phyloP scores from a whole-genome alignment of 2,888 invertebrate species.

The Nesidiocoris tenuis region DNA sequence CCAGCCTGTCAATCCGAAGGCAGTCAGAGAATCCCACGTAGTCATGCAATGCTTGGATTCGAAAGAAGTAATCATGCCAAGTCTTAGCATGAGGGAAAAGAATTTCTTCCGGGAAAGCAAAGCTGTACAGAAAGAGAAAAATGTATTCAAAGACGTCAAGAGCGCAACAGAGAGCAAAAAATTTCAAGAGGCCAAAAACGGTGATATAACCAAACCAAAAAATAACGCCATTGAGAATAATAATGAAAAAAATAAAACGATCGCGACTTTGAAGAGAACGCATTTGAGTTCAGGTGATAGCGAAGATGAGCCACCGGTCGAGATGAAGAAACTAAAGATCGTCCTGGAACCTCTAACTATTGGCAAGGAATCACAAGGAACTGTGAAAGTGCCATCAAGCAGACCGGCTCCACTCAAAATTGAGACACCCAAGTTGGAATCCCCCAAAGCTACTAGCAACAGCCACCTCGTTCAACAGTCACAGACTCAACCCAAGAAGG shows the following conservation, averaged over 20 bases:
- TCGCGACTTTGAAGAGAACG: conserved; percentile 5
- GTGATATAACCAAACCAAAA: neutral
- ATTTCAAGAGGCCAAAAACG: neutral
- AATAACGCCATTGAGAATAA: neutral
- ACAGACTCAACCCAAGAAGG: neutral
- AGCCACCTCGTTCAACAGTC: neutral
- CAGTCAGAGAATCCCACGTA: neutral
- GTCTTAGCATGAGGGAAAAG: neutral
- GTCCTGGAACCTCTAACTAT: conserved; percentile 7
- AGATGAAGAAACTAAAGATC: conserved; percentile 18
- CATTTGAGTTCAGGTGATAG: neutral
- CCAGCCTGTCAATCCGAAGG: neutral
- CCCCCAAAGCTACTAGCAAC: neutral
- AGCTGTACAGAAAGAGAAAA: neutral
- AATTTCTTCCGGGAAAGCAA: conserved; percentile 1
- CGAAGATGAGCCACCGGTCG: conserved; percentile 11
- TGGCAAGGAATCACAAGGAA: neutral
- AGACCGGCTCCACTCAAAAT: neutral
- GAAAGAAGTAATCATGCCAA: neutral
- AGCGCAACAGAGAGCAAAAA: conserved; percentile 7
- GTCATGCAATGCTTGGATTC: neutral
- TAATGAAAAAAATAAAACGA: neutral
- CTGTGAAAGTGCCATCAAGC: neutral
- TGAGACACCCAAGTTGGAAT: neutral
- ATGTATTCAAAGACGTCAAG: neutral